Conservation (phyloP, 1,140 invertebrate genomes). For the Holotrichia oblita region DNA sequence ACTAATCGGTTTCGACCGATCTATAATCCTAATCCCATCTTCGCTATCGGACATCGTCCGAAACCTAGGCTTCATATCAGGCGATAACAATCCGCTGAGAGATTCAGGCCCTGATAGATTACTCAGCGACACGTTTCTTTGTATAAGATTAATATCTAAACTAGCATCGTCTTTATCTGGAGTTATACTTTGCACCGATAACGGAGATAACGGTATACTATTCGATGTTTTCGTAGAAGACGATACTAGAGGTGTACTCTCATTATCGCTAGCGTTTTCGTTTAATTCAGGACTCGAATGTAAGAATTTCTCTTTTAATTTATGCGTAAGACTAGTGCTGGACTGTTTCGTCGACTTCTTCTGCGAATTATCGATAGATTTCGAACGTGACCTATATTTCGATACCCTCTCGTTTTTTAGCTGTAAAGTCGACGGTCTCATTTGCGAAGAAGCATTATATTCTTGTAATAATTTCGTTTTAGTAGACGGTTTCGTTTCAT, state of each 20-base stretch:
- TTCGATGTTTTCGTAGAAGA: conserved; percentile 52
- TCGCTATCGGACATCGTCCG: conserved; percentile 53
- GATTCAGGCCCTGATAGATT: conserved; percentile 11
- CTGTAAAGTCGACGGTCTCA: conserved; percentile 51
- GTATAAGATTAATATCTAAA: not conserved
- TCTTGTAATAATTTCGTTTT: conserved; percentile 18
- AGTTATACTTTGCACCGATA: conserved; percentile 53
- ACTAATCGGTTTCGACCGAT: not conserved
- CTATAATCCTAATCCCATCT: conserved; percentile 44
- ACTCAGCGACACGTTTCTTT: conserved; percentile 30
- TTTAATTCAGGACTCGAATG: conserved; percentile 58
- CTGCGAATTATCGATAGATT: conserved; percentile 56
- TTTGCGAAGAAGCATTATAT: conserved; percentile 31
- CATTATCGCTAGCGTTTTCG: conserved; percentile 58
- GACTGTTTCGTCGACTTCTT: conserved; percentile 45
- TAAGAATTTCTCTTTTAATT: conserved; percentile 62
- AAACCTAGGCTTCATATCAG: conserved; percentile 29
- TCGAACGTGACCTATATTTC: conserved; percentile 51
- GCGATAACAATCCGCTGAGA: not conserved
- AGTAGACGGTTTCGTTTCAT: conserved; percentile 17
- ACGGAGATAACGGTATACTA: conserved; percentile 52
- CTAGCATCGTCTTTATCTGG: conserved; percentile 43
- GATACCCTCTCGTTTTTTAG: conserved; percentile 46
- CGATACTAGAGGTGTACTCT: conserved; percentile 60
- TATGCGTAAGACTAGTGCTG: conserved; percentile 60